Evolutionary conservation across 2,888 invertebrate genomes (phyloP).

Genomic region (Lithophane ornitopus): DNA sequence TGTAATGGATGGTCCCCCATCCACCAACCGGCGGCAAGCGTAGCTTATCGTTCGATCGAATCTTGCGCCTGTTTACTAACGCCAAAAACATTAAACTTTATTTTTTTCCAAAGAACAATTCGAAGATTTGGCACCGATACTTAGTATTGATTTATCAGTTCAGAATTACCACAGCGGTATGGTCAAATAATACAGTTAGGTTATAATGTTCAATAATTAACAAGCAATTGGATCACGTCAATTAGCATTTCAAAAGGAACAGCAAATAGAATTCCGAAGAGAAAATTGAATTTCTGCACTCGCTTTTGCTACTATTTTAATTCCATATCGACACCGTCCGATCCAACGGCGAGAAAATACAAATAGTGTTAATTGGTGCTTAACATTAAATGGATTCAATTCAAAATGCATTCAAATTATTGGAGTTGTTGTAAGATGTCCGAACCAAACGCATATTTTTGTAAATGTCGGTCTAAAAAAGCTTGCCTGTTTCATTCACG

Average conservation of each 20-base stretch:
- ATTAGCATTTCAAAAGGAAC: constrained; percentile 16
- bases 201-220: constrained; percentile 19
- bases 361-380: constrained; percentile 2
- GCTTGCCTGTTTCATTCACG: background rate
- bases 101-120: background rate
- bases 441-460: too few relatives aligned
- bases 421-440: background rate
- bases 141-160: background rate
- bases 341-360: constrained; percentile 15
- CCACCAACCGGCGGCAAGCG: background rate
- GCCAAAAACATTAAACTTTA: background rate
- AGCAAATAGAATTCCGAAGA: constrained; percentile 11
- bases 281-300: constrained; percentile 26
- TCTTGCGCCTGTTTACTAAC: too few relatives aligned
- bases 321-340: background rate
- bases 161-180: background rate
- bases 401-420: constrained; percentile 1
- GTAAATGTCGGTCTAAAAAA: background rate
- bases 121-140: background rate
- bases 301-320: constrained; percentile 20
- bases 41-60: background rate
- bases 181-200: background rate
- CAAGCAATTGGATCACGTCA: constrained; percentile 3
- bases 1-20: background rate
- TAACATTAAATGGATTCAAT: background rate